Base-by-base conservation (phyloP, 2,797 vertebrate species). In the Protonibea diacanthus region DNA sequence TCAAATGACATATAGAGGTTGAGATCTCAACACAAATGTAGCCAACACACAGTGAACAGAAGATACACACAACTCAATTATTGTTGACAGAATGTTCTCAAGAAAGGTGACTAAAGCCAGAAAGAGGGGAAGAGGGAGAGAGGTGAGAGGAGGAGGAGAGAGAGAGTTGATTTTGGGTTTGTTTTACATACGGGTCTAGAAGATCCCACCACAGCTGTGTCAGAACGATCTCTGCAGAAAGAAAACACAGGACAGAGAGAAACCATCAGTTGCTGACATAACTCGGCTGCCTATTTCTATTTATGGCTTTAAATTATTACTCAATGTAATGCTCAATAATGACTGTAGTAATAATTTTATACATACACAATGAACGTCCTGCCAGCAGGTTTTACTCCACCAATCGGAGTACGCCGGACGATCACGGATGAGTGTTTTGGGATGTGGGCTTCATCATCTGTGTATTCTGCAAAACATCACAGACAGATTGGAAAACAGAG, bases 171-270 rank as follows among this genome's bases (percentile, higher is more conserved):
- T 92, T 91, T 91, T 80, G 85, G 91, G 81, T 92, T 94, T 92
- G 88, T 91, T 91, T 98, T 99, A 99, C 98, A 99, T 99, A 99
- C 98, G 97, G 97, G 97, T 99, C 99, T 99, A 92, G 98, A 97
- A 91, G 98, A 95, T 97, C 98, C 98, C 95, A 96, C 97, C 96
- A 96, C 95, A 95, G 96, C 96, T 94, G 92, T 93, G 86, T 99
- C 98, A 96, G 96, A 97, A 96, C 98, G 98, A 97, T 98, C 97
- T 97, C 98, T 99, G 95, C 72, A 96, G 71, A 96, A 92, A 77
- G n/a, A 91, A 84, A 84, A 67, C 15, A 91, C 1, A 33, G 6
- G n/a, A 27, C 13, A 38, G 5, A 78, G 23, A 77, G 9, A 18
- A 48, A 57, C 0, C 21, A 48, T 82, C 29, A 87, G 66, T 72